Evolutionary conservation across 1,140 invertebrate genomes (phyloP).

Genomic region (Mizuhopecten yessoensis): DNA sequence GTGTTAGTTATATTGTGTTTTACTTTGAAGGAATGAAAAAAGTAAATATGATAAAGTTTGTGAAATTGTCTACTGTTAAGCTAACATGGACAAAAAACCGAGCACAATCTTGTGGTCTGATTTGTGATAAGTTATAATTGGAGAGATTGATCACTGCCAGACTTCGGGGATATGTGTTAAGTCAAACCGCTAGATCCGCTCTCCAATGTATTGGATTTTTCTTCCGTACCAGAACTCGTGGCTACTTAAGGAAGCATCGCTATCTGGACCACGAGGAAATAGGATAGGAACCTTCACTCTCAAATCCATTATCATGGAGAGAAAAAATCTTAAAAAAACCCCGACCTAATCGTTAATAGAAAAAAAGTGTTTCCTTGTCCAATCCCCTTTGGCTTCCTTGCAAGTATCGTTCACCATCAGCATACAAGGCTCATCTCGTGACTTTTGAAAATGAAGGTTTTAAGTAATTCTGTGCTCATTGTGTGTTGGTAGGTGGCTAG

Average conservation of each 20-base stretch:
- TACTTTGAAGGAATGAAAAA: too few relatives aligned
- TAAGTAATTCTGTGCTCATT: neutral
- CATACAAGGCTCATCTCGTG: neutral
- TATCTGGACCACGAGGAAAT: neutral
- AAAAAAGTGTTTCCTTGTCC: neutral
- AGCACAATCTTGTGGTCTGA: neutral
- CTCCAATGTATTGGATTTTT: neutral
- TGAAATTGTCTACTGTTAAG: neutral
- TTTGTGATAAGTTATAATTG: neutral
- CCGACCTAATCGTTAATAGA: neutral
- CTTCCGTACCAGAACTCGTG: neutral
- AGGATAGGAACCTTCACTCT: neutral
- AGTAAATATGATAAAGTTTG: neutral
- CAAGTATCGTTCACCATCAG: neutral
- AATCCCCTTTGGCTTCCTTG: neutral
- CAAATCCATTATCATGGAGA: neutral
- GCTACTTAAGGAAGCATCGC: neutral
- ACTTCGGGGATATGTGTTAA: neutral
- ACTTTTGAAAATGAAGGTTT: neutral
- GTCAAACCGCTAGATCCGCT: neutral
- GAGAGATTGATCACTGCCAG: neutral
- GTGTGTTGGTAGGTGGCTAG: neutral
- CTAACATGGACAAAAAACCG: neutral
- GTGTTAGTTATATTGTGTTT: too few relatives aligned
- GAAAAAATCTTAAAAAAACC: neutral